Evolutionary conservation across 2,888 invertebrate species (phyloP).

Genomic region (Siphlonurus alternatus): DNA sequence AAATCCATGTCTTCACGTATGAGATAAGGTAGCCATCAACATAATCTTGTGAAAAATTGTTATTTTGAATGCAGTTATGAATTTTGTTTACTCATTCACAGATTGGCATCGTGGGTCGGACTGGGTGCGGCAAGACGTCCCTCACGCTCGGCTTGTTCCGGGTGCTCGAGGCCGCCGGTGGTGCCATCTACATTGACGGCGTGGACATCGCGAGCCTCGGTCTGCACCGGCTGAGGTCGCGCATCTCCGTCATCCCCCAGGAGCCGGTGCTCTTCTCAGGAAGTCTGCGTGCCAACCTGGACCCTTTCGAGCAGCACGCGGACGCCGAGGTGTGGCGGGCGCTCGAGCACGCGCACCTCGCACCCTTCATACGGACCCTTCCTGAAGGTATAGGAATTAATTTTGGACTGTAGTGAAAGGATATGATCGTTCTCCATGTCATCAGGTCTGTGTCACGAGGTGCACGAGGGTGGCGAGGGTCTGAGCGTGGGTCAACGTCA

Average conservation of each 20-base stretch:
- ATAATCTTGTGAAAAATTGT: too few species aligned
- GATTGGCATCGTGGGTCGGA: slow-evolving; percentile 27
- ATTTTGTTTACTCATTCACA: slow-evolving; percentile 11
- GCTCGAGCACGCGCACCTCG: slow-evolving; percentile 34
- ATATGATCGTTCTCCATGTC: too few species aligned
- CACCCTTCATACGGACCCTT: slow-evolving; percentile 19
- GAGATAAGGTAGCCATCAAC: too few species aligned
- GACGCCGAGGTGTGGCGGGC: slow-evolving; percentile 35
- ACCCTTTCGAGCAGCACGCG: slow-evolving; percentile 30
- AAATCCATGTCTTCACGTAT: too few species aligned
- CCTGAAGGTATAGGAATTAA: too few species aligned
- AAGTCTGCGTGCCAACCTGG: slow-evolving; percentile 35
- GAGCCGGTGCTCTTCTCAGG: slow-evolving; percentile 42
- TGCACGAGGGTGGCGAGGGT: slow-evolving; percentile 24
- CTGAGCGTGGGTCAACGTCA: slow-evolving; percentile 32
- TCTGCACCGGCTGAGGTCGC: slow-evolving; percentile 27
- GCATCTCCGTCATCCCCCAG: slow-evolving; percentile 34
- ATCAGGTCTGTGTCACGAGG: slow-evolving; percentile 21
- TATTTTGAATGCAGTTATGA: too few species aligned
- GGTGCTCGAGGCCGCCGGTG: slow-evolving; percentile 27
- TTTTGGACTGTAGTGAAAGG: too few species aligned
- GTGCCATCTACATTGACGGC: slow-evolving; percentile 29
- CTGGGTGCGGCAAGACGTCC: slow-evolving; percentile 32
- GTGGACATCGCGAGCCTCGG: slow-evolving; percentile 27
- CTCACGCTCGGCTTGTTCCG: slow-evolving; percentile 30